Conservation (phyloP, 2,113 vertebrate species). For the Actinemys pallida region DNA sequence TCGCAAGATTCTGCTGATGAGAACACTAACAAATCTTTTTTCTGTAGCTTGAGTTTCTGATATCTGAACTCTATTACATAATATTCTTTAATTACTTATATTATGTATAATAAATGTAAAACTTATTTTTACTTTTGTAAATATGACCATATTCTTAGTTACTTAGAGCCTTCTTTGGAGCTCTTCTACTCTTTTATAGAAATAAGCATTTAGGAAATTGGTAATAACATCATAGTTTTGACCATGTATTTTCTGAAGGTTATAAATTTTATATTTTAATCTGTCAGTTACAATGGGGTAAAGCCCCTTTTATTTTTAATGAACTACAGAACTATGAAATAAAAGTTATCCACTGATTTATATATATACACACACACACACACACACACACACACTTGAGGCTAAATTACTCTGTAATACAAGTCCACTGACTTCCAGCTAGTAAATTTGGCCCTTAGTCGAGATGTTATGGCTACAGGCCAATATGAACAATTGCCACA, state of each 20-base stretch:
- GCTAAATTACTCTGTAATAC: neutral
- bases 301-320: neutral
- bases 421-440: neutral
- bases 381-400: neutral
- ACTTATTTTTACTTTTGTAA: conserved; percentile 37
- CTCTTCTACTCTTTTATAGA: neutral
- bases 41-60: neutral
- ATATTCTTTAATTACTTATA: neutral
- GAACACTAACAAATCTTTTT: neutral
- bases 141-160: neutral
- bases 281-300: neutral
- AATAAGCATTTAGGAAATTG: conserved; percentile 15
- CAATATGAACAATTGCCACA: neutral
- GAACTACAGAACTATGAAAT: conserved; percentile 2
- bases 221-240: neutral
- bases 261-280: conserved; percentile 41
- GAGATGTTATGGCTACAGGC: neutral
- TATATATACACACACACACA: neutral
- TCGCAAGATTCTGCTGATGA: neutral
- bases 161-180: neutral
- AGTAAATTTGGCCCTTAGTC: conserved; percentile 19
- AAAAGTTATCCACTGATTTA: neutral
- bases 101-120: conserved; percentile 46
- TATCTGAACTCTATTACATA: neutral
- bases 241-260: conserved; percentile 26